Evolutionary conservation across 2,797 vertebrate species (phyloP), one percentile per base, ranked within the genome.

Genomic region (Hipposideros larvatus): DNA sequence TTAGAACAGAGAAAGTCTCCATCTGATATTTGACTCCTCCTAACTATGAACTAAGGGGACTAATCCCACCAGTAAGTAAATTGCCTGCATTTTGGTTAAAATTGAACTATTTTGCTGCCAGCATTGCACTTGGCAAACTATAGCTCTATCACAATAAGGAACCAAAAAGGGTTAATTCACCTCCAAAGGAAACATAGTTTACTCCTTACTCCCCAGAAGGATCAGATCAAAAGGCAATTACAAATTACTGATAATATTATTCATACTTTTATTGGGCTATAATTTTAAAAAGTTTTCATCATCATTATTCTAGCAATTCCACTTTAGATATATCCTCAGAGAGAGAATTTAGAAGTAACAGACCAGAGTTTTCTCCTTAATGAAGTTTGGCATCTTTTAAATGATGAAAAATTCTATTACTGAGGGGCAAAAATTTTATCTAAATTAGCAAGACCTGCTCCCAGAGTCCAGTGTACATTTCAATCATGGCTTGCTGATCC

Each of bases 241-340:
- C 75, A 96, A 96, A 80, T 94, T 97, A 96, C 94, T 96, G 94
- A 95, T 87, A 91, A 82, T 75, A 31, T 84, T 95, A 97, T 95
- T 97, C 97, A 95, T 95, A 92, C 95, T 97, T 97, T 96, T 97
- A 97, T 97, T 95, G 82, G 88, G 75, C 91, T 96, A 53, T 95
- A 97, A 96, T 96, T 95, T 96, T 96, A 94, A 79, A 77, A 85
- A 88, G 43, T 92, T 95, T 92, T 95, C 88, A 41, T 78, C 21
- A 75, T 96, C 61, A 83, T 96, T 95, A 97, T 74, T 92, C 51
- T 66, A 97, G 65, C 55, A 90, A 88, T 77, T 94, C 66, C 78
- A 84, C 37, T 91, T 68, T 79, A 51, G 55, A 7, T 85, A 78
- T 48, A 84, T 86, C 48, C 77, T 68, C 46, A 80, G 65, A 96